Evolutionary conservation across 2,888 invertebrate species (phyloP).

Genomic region (Hetaerina titia): DNA sequence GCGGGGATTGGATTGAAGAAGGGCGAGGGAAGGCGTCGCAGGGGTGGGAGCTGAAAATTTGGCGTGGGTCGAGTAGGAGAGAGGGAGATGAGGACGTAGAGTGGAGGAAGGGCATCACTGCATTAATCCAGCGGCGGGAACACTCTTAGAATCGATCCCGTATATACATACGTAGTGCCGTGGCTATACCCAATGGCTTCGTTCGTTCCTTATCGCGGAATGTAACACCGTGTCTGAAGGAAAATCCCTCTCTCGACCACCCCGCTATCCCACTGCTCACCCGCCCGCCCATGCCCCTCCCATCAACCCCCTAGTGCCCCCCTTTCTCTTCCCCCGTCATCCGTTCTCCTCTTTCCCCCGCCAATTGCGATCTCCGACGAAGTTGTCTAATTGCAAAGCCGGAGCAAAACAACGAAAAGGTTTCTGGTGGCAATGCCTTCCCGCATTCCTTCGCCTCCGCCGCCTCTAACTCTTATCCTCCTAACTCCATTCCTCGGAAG

Average conservation of each 20-base stretch:
- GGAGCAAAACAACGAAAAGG: slow-evolving; percentile 46
- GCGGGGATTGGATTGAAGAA: neutral
- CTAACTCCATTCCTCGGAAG: neutral
- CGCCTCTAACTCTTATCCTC: slow-evolving; percentile 6
- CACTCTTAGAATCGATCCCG: neutral
- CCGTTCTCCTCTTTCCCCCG: neutral
- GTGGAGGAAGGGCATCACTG: neutral
- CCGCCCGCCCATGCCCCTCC: neutral
- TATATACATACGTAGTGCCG: neutral
- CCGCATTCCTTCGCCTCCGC: slow-evolving; percentile 1
- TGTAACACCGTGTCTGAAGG: neutral
- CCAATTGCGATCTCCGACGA: slow-evolving; percentile 28
- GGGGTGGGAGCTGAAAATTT: neutral
- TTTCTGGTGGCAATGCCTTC: neutral
- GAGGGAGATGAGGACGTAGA: neutral
- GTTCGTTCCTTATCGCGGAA: neutral
- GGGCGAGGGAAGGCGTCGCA: neutral
- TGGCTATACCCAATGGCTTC: neutral
- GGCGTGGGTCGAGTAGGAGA: neutral
- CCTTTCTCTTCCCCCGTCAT: neutral
- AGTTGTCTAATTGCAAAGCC: slow-evolving; percentile 60
- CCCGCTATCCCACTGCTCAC: neutral
- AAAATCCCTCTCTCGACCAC: slow-evolving; percentile 5
- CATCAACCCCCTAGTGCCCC: neutral
- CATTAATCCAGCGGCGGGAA: neutral